Base-by-base conservation (phyloP, 92 coral and sea anemone species). In the Micromussa lordhowensis region DNA sequence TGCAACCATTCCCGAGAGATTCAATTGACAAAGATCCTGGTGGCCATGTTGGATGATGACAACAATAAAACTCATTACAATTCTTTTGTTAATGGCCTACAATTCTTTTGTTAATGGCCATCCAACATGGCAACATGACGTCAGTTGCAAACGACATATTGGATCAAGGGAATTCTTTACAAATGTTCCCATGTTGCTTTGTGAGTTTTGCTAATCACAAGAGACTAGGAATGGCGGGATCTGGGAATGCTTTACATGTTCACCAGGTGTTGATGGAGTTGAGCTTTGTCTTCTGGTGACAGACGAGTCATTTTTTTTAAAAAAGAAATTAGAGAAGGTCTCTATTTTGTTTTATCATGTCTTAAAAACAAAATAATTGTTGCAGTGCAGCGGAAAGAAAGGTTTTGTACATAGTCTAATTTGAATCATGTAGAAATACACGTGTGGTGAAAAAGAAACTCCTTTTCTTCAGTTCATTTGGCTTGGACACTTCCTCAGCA, bases 381-480 rank as follows among this genome's bases (percentile, higher is more conserved):
- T 86, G 90, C 90, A 78, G 90, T 86, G 90, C 90, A 86, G 79
- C 90, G 29, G 69, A 55, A 24, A 54, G 73, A 75, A 76, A 68
- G 61, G 84, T 21, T 19, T 26, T 87, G 85, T 87, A 87, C 53
- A 80, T 87, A 87, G 85, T 79, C 55, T 49, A 78, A 77, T 61
- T 54, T 54, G 30, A 83, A 72, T 83, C 28, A 4, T 71, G 21
- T 53, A 72, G 12, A 16, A 34, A 28, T 49, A 70, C 68, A 71
- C 66, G 79, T 51, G 44, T 83, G 58, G 22, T 30, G 10, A 61
- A 21, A 18, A 54, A 73, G 53, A 32, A 28, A 44, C 61, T 22
- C 55, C 68, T 40, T 40, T 48, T n/a, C 44, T 79, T 53, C 11
- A 26, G 38, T 40, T 80, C 71, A 29, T 24, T 11, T 22, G 15